Evolutionary conservation across 1,140 invertebrate genomes (phyloP).

Genomic region (Orius insidiosus): DNA sequence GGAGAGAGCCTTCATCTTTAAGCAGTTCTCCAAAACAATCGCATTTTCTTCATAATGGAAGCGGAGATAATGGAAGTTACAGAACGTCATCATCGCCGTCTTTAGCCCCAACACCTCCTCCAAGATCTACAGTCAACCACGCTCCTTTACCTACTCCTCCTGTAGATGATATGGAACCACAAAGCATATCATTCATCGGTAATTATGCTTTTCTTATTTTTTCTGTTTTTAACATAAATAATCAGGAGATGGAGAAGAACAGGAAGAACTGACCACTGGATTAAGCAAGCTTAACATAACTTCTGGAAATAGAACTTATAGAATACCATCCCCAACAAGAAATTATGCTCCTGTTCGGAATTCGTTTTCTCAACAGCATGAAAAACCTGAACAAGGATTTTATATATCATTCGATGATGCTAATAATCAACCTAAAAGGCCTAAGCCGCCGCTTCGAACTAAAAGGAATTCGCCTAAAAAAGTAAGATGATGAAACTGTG

Average conservation of each 20-base stretch:
- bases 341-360: slow-evolving; percentile 41
- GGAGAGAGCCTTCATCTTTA: slow-evolving; percentile 15
- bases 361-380: slow-evolving; percentile 39
- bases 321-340: slow-evolving; percentile 62
- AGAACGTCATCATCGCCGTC: slow-evolving; percentile 12
- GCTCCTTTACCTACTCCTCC: slow-evolving; percentile 25
- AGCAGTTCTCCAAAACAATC: slow-evolving; percentile 18
- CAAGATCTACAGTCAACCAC: slow-evolving; percentile 18
- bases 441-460: slow-evolving; percentile 65
- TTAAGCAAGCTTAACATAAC: slow-evolving; percentile 62
- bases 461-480: slow-evolving; percentile 63
- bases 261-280: slow-evolving; percentile 35
- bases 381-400: slow-evolving; percentile 69
- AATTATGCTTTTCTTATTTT: slow-evolving; percentile 27
- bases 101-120: slow-evolving; percentile 18
- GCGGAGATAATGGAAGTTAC: slow-evolving; percentile 9
- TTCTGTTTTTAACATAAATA: slow-evolving; percentile 2
- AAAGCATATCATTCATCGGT: slow-evolving; percentile 82
- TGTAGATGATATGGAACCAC: slow-evolving; percentile 71
- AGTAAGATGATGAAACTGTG: slow-evolving; percentile 32
- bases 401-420: slow-evolving; percentile 85
- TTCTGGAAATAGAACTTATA: slow-evolving; percentile 69
- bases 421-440: slow-evolving; percentile 50
- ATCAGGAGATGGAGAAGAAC: slow-evolving; percentile 27
- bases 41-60: slow-evolving; percentile 14